phyloP scores from a whole-genome alignment of 2,888 invertebrate genomes.

The Rhimphoctona megacephalus region DNA sequence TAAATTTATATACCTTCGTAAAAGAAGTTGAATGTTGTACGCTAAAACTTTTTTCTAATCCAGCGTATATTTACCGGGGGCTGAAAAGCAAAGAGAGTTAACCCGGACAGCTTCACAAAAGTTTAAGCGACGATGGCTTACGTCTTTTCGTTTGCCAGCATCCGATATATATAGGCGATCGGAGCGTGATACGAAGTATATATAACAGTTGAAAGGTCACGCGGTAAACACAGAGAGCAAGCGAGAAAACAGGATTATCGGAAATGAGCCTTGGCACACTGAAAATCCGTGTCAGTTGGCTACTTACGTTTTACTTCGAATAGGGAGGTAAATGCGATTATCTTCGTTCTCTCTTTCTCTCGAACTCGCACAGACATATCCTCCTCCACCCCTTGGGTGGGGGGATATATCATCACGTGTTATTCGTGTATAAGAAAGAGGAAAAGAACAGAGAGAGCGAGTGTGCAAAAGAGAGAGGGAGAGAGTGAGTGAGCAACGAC shows the following conservation, averaged over 20 bases:
- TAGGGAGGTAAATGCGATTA: conserved; percentile 80
- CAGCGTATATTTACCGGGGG: background rate
- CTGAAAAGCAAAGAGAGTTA: background rate
- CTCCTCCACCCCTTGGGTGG: background rate
- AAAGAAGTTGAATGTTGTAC: background rate
- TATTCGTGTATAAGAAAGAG: conserved; percentile 12
- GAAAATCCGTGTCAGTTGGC: conserved; percentile 79
- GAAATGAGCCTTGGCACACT: conserved; percentile 81
- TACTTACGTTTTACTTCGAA: conserved; percentile 78
- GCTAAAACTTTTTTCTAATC: background rate
- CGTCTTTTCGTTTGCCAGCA: conserved; percentile 16
- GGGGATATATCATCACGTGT: conserved; percentile 47
- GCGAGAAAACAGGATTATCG: conserved; percentile 75
- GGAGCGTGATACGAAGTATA: conserved; percentile 50
- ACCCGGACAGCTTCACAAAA: background rate
- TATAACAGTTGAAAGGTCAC: conserved; percentile 69
- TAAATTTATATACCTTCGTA: background rate
- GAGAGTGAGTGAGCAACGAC: conserved; percentile 66
- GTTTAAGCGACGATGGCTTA: background rate
- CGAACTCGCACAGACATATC: conserved; percentile 46
- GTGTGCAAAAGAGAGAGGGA: background rate
- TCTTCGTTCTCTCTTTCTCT: conserved; percentile 69
- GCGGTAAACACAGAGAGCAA: conserved; percentile 46
- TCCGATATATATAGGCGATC: conserved; percentile 14
- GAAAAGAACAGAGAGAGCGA: background rate